Percentiles rank a stretch among this genome's conserved stretches.
These are phyloP conservation scores for Pteropus rufus DNA, from an alignment of 2,797 vertebrate genomes.

Conservation along the genomic window DNA sequence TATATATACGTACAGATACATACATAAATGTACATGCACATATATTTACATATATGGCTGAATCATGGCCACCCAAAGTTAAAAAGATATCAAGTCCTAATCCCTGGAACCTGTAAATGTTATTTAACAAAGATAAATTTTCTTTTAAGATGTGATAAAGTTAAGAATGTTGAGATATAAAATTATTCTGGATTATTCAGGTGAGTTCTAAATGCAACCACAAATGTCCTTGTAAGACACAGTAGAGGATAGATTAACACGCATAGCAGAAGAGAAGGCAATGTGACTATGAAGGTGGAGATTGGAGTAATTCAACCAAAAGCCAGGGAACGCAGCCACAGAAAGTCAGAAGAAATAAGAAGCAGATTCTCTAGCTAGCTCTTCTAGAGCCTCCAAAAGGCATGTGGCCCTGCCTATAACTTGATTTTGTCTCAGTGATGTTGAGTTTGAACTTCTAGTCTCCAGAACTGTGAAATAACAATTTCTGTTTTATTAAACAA, in stretches of 20 bases:
- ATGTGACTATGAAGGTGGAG: not conserved
- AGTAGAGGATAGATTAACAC: not conserved
- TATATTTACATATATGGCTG: not conserved
- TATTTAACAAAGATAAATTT: not conserved
- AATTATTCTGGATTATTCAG: not conserved
- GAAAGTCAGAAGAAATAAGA: not conserved
- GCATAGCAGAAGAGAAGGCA: not conserved
- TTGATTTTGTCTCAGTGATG: not conserved
- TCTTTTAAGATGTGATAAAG: not conserved
- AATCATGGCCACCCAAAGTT: not conserved
- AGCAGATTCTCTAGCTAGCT: not conserved
- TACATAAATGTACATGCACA: not conserved
- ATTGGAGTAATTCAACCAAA: not conserved
- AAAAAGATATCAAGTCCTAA: not conserved
- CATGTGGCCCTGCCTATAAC: not conserved
- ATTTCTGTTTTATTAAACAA: not conserved
- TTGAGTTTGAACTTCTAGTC: not conserved
- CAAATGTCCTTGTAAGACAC: not conserved
- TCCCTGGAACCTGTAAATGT: not conserved
- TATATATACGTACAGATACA: not conserved
- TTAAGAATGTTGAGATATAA: not conserved
- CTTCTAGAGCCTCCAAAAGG: not conserved
- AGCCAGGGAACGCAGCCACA: not conserved
- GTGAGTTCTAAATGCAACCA: not conserved
- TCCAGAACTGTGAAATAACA: not conserved